Percentiles rank a stretch among this genome's conserved stretches.
Conservation (phyloP, 2,113 vertebrate species). For the Myrmecophaga tridactyla region DNA sequence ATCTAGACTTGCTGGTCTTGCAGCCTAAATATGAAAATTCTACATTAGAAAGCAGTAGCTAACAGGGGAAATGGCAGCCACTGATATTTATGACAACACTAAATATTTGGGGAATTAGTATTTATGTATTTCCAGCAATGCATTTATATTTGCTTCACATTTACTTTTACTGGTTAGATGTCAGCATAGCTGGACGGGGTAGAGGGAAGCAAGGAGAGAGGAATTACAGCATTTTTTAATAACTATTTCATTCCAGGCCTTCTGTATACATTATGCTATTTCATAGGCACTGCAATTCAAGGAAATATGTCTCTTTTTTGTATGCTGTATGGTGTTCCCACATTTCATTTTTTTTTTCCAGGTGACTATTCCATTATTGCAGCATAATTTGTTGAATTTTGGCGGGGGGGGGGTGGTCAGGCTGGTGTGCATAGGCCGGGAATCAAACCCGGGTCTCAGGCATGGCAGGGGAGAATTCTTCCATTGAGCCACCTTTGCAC, state of each 20-base stretch:
- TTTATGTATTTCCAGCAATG: not conserved
- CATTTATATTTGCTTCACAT: not conserved
- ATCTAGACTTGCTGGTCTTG: not conserved
- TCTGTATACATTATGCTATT: not conserved
- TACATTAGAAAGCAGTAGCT: not conserved
- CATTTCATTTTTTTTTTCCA: no score
- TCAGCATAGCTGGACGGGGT: not conserved
- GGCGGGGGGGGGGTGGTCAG: no score
- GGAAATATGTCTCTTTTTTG: no score
- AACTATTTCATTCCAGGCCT: not conserved
- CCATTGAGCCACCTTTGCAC: no score
- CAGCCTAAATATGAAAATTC: not conserved
- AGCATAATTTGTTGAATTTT: no score
- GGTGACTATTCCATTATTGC: no score
- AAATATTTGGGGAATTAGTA: not conserved
- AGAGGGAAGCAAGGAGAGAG: not conserved
- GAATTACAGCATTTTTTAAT: conserved; percentile 10
- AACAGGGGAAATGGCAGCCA: not conserved
- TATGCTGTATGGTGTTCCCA: no score
- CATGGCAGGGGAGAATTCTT: no score
- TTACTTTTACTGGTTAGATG: not conserved
- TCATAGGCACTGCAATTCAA: not conserved
- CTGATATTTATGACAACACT: not conserved
- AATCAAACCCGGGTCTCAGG: no score
- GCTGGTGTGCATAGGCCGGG: no score